Conservation (phyloP, 2,888 invertebrate species). For the Pachymerium ferrugineum region DNA sequence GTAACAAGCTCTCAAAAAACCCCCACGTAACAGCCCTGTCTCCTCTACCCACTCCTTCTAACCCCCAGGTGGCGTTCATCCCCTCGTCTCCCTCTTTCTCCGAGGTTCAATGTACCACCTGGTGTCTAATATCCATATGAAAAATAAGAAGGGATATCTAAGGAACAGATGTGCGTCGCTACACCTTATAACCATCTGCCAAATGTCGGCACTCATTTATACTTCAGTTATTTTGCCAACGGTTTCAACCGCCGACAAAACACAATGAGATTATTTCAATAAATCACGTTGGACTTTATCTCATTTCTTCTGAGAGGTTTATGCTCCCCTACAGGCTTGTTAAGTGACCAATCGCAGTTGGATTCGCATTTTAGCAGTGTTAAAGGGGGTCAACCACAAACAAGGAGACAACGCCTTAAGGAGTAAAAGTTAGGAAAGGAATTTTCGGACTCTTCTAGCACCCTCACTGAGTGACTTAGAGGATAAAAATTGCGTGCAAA, state of each 20-base stretch:
- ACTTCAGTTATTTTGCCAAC: not conserved
- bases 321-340: not conserved
- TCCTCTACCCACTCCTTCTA: not conserved
- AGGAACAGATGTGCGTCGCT: not conserved
- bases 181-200: not conserved
- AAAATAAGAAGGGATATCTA: not conserved
- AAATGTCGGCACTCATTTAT: not conserved
- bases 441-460: not conserved
- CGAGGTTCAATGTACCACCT: not conserved
- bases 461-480: not conserved
- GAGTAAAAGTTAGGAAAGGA: too few relatives aligned
- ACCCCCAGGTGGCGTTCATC: not conserved
- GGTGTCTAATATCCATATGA: not conserved
- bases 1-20: too few relatives aligned
- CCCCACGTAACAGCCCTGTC: too few relatives aligned
- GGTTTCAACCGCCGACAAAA: not conserved
- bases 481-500: too few relatives aligned
- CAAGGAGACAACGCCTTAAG: not conserved
- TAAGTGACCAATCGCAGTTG: not conserved
- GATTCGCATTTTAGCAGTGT: not conserved
- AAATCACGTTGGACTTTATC: not conserved
- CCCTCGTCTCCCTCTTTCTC: not conserved
- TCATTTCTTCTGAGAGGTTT: not conserved
- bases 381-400: slow-evolving; percentile 2
- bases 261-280: not conserved